Percentiles rank a stretch among this genome's conserved stretches.
These are phyloP conservation scores for Zaprionus nigranus DNA, from an alignment of 1,140 invertebrate species.

Conservation along the genomic window DNA sequence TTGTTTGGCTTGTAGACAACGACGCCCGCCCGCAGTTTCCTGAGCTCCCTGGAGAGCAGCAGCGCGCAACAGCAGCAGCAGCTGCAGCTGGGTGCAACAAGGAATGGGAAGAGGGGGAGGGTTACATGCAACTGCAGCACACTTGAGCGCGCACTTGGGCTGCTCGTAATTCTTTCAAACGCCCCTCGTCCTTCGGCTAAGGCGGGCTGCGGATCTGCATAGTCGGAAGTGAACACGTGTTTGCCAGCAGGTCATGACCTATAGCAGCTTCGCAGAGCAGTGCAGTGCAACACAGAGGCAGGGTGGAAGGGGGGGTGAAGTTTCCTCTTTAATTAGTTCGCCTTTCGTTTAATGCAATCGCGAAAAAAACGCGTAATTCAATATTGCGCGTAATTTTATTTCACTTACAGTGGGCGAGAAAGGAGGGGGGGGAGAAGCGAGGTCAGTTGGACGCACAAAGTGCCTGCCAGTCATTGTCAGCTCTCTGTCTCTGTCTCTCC, in stretches of 20 bases:
- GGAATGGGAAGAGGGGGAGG: neutral
- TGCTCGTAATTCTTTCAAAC: conserved; percentile 74
- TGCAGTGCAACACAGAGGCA: neutral
- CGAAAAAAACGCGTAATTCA: conserved; percentile 81
- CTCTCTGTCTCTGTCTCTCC: neutral
- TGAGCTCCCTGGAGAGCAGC: conserved; percentile 10
- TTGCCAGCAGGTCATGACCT: conserved; percentile 16
- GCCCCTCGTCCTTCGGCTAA: conserved; percentile 53
- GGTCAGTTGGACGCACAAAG: conserved; percentile 57
- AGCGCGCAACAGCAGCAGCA: neutral
- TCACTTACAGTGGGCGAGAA: conserved; percentile 42
- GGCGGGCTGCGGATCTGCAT: conserved; percentile 16
- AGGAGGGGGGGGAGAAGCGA: neutral
- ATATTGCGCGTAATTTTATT: conserved; percentile 79
- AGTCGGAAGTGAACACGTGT: conserved; percentile 27
- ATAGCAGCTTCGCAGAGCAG: neutral
- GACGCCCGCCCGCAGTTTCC: conserved; percentile 62
- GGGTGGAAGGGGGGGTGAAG: neutral
- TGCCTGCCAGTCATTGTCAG: conserved; percentile 72
- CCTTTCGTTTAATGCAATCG: conserved; percentile 80
- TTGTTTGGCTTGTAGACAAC: conserved; percentile 69
- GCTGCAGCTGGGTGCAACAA: conserved; percentile 2
- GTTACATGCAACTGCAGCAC: neutral
- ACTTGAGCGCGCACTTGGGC: conserved; percentile 47
- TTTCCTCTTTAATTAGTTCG: conserved; percentile 76